These are phyloP conservation scores for Drosophila funebris DNA, from an alignment of 1,140 invertebrate genomes.

Conservation along the genomic window DNA sequence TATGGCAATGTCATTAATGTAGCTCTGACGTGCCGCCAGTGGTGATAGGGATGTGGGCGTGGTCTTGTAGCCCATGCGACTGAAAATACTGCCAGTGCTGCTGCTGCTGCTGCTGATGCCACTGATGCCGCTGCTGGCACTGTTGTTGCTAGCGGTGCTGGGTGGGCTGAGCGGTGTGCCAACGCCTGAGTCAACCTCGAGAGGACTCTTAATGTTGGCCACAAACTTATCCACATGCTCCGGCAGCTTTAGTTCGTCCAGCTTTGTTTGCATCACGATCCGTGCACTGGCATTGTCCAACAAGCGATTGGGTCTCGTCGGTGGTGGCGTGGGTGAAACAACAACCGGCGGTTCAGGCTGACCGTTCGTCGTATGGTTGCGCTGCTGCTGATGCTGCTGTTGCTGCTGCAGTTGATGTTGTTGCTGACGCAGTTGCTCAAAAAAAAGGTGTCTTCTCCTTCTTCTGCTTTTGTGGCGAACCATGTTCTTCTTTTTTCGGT, in stretches of 20 bases:
- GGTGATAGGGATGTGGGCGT: slow-evolving; percentile 72
- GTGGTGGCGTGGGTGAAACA: slow-evolving; percentile 32
- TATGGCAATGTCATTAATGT: slow-evolving; percentile 27
- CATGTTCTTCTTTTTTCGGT: slow-evolving; percentile 84
- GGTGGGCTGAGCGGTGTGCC: slow-evolving; percentile 84
- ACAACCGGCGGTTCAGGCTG: slow-evolving; percentile 5
- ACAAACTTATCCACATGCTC: slow-evolving; percentile 84
- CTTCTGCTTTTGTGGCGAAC: slow-evolving; percentile 83
- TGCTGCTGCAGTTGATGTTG: slow-evolving; percentile 66
- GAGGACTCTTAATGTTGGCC: slow-evolving; percentile 78
- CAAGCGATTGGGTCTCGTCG: slow-evolving; percentile 72
- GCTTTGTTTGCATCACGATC: slow-evolving; percentile 67
- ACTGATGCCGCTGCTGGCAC: slow-evolving; percentile 27
- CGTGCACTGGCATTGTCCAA: slow-evolving; percentile 60
- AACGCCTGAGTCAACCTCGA: slow-evolving; percentile 85
- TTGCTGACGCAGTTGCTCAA: slow-evolving; percentile 82
- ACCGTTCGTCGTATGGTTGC: slow-evolving; percentile 34
- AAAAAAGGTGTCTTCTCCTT: slow-evolving; percentile 84
- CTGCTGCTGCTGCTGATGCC: slow-evolving; percentile 17
- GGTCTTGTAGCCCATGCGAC: slow-evolving; percentile 77
- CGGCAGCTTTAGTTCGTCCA: slow-evolving; percentile 83
- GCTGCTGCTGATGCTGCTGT: slow-evolving; percentile 54
- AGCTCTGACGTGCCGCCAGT: slow-evolving; percentile 57
- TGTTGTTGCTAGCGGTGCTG: slow-evolving; percentile 65
- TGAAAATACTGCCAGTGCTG: slow-evolving; percentile 72